Percentiles rank a stretch among this genome's conserved stretches.
Evolutionary conservation across 1,140 invertebrate species (phyloP).

Genomic region (Philotrypesis tridentata): DNA sequence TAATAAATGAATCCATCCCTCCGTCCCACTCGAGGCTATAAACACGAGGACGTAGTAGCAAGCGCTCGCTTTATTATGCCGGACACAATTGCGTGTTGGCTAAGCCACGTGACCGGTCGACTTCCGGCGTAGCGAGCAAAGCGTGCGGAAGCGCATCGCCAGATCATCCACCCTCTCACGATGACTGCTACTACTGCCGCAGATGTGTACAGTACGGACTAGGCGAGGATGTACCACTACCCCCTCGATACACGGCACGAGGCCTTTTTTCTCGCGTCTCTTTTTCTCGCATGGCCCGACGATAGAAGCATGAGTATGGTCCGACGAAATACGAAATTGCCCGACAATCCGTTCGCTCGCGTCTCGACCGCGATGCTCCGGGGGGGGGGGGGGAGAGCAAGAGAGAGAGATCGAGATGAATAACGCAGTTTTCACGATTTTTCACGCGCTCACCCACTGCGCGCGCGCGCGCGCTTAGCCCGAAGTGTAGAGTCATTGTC

Average conservation of each 20-base stretch:
- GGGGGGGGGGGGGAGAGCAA: too few species aligned
- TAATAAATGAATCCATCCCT: constrained; percentile 44
- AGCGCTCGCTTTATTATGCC: constrained; percentile 66
- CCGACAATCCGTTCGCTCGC: background rate
- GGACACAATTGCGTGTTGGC: constrained; percentile 71
- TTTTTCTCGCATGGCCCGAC: background rate
- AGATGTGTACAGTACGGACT: constrained; percentile 52
- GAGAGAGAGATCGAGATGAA: background rate
- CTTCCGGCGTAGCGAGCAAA: constrained; percentile 62
- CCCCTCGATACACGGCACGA: constrained; percentile 14
- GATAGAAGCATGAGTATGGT: too few species aligned
- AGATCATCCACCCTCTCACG: constrained; percentile 21
- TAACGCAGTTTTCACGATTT: constrained; percentile 46
- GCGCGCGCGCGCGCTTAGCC: too few species aligned
- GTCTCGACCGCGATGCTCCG: background rate
- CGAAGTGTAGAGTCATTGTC: constrained; percentile 36
- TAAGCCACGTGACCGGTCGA: constrained; percentile 69
- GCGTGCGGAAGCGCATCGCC: constrained; percentile 44
- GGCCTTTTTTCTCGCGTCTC: background rate
- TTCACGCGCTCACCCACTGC: constrained; percentile 33
- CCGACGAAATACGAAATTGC: too few species aligned
- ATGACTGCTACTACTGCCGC: background rate
- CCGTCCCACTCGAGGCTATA: background rate
- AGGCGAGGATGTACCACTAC: constrained; percentile 53
- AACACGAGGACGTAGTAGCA: constrained; percentile 3